These are phyloP conservation scores for Carcharodon carcharias DNA, from an alignment of 2,797 vertebrate species.

Conservation along the genomic window DNA sequence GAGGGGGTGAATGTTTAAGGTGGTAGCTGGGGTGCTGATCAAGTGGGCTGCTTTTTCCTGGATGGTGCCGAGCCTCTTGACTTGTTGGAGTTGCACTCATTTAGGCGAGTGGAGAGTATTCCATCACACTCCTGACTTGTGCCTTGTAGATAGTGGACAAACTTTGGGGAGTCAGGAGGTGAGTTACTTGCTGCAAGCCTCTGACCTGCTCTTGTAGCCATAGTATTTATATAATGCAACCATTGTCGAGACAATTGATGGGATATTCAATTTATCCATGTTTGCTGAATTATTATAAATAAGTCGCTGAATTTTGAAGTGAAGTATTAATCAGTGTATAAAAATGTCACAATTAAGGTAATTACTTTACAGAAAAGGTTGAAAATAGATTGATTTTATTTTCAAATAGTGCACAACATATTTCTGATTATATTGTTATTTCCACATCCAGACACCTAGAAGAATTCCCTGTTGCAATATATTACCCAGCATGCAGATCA, in stretches of 20 bases:
- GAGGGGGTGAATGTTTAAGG: not conserved
- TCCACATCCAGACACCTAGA: not conserved
- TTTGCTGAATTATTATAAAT: not conserved
- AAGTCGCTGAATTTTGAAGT: not conserved
- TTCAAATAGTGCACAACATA: not conserved
- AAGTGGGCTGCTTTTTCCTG: not conserved
- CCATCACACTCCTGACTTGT: no score
- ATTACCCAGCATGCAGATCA: not conserved
- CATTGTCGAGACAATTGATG: not conserved
- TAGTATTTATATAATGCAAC: not conserved
- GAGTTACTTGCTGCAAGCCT: no score
- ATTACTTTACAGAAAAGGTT: no score
- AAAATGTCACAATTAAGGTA: not conserved
- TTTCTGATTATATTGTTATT: not conserved
- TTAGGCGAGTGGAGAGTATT: no score
- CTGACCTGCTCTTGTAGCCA: no score
- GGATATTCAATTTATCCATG: not conserved
- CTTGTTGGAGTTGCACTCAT: not conserved
- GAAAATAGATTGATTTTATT: not conserved
- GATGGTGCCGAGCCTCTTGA: not conserved
- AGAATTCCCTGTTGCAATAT: not conserved
- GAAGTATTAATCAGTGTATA: not conserved
- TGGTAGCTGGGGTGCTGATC: not conserved
- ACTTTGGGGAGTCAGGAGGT: no score
- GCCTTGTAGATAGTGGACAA: no score